phyloP scores from a whole-genome alignment of 2,113 vertebrate genomes.

The Lonchura striata region DNA sequence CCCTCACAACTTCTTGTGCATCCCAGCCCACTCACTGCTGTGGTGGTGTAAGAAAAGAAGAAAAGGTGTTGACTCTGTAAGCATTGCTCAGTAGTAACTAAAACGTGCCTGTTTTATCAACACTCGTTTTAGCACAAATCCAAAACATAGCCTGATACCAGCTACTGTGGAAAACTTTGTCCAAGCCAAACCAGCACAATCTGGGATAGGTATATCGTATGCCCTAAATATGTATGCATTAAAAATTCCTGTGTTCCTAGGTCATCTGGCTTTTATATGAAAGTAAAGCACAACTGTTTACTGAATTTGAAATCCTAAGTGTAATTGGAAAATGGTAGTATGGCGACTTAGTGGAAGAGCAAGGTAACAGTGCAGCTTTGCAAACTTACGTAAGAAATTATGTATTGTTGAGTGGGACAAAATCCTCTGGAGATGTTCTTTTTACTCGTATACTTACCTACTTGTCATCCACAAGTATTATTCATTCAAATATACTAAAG shows the following conservation, averaged over 20 bases:
- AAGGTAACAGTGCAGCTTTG: neutral
- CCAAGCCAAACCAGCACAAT: neutral
- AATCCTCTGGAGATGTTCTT: neutral
- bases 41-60: neutral
- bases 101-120: neutral
- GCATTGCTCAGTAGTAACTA: neutral
- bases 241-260: neutral
- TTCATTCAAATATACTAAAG: neutral
- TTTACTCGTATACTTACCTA: rapidly evolving
- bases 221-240: neutral
- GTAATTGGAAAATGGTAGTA: neutral
- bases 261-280: neutral
- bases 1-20: neutral
- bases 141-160: neutral
- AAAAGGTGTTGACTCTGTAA: neutral
- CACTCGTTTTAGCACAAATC: neutral
- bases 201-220: neutral
- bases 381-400: neutral
- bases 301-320: neutral
- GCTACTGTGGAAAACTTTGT: neutral
- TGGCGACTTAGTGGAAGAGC: neutral
- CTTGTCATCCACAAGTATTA: neutral
- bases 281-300: neutral
- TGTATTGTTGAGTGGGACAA: neutral
- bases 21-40: neutral